Conservation (phyloP, 2,113 vertebrate genomes). For the Malurus alboscapulatus region DNA sequence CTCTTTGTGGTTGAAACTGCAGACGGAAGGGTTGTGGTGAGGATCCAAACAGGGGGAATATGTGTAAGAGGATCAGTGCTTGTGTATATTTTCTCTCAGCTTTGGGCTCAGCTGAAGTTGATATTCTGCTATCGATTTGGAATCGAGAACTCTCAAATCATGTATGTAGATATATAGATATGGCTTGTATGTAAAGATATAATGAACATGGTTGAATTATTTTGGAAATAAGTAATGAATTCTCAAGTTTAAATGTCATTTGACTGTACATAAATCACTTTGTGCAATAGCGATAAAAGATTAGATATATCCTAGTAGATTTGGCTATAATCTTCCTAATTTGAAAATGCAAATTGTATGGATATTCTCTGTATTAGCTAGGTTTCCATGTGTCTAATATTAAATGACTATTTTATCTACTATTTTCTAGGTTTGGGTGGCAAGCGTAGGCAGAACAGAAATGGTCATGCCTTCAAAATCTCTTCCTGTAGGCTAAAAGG, state of each 20-base stretch:
- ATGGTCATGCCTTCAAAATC: neutral
- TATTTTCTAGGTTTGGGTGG: neutral
- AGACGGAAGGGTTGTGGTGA: conserved; percentile 64
- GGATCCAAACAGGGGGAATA: conserved; percentile 60
- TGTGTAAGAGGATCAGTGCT: conserved; percentile 66
- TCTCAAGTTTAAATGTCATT: neutral
- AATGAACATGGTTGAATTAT: neutral
- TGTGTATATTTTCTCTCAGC: conserved; percentile 38
- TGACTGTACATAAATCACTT: neutral
- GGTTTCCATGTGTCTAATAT: neutral
- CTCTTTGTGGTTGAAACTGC: conserved; percentile 74
- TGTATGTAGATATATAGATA: neutral
- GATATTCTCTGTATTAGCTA: neutral
- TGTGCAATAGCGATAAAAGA: neutral
- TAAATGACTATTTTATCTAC: neutral
- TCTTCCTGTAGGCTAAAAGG: neutral
- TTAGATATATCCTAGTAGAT: neutral
- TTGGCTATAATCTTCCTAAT: neutral
- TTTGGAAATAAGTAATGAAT: neutral
- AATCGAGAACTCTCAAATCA: neutral
- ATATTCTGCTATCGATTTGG: conserved; percentile 2
- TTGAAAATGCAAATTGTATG: neutral
- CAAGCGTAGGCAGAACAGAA: neutral
- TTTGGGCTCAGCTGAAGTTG: neutral
- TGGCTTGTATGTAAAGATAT: neutral